These are phyloP conservation scores for Cottus gobio DNA, from an alignment of 2,113 vertebrate genomes.

Conservation along the genomic window DNA sequence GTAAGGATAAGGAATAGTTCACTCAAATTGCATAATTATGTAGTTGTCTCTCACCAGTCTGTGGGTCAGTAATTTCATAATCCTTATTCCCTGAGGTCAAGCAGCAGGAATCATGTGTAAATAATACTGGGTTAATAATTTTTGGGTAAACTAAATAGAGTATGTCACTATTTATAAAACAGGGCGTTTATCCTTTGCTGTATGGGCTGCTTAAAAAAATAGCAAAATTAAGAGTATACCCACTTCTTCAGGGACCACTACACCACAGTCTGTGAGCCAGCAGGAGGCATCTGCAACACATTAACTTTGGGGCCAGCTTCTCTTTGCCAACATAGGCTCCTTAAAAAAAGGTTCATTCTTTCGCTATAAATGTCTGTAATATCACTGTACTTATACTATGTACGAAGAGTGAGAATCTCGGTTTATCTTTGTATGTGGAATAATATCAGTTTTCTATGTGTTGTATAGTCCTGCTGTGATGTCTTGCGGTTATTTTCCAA, in stretches of 20 bases:
- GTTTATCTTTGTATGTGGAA: background rate
- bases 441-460: background rate
- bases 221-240: too few species aligned
- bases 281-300: constrained; percentile 71
- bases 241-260: constrained; percentile 19
- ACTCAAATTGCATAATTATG: too few species aligned
- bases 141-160: too few species aligned
- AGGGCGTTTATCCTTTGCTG: too few species aligned
- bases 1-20: too few species aligned
- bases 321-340: constrained; percentile 27
- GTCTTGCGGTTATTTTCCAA: background rate
- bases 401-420: background rate
- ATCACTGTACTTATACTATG: background rate
- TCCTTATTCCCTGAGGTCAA: too few species aligned
- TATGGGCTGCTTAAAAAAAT: too few species aligned
- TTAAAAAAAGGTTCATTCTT: constrained; percentile 10
- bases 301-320: constrained; percentile 43
- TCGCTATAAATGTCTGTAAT: background rate
- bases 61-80: too few species aligned
- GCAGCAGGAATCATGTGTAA: too few species aligned
- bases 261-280: constrained; percentile 40
- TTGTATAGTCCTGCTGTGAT: background rate
- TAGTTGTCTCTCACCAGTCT: too few species aligned
- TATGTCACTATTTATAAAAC: too few species aligned
- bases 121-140: too few species aligned